Base-by-base conservation (phyloP, 2,888 invertebrate species). In the Epistrophe grossulariae region DNA sequence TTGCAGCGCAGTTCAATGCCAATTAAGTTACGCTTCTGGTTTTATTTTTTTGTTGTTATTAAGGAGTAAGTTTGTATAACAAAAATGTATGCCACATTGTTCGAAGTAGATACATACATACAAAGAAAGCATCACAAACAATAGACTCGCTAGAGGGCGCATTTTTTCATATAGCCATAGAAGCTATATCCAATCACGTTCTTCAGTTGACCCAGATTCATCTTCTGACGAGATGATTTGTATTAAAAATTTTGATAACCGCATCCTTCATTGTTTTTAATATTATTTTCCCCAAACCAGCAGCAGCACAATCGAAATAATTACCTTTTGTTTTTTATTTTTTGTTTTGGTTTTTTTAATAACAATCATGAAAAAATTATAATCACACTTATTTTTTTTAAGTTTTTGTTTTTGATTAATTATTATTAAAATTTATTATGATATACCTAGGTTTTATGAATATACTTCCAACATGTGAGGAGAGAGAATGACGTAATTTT, bases 1-100 rank as follows among this genome's bases (percentile, higher is more conserved):
- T 60, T n/a, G 64, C 35, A 57, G 19, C 45, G n/a, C 70, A 78
- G 78, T 78, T 78, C 78, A 78, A 78, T 78, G 78, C 19, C 60
- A 70, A 78, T 70, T 78, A 60, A 17, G 17, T 60, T 50, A 78
- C 70, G 40, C 60, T 70, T 60, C 55, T 60, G 78, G 62, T 60
- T 60, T n/a, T n/a, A n/a, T n/a, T n/a, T n/a, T 24, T 24, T 24
- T 24, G 40, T 35, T 43, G 5, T 62, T 28, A 55, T 28, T 28
- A 28, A 55, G 13, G 38, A 38, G 48, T 17, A 17, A 17, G 11
- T 38, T 40, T 59, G 10, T 59, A 28, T 55, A 55, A 52, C 24
- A 52, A 52, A 52, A 24, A 52, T 24, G 24, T 52, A 6, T 19
- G 52, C 52, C 13, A 24, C 52, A 52, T 13, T 1, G 4, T 31